Percentiles rank a stretch among this genome's conserved stretches.
These are phyloP conservation scores for Chiloscyllium punctatum DNA, from an alignment of 2,797 vertebrate species.

Conservation along the genomic window DNA sequence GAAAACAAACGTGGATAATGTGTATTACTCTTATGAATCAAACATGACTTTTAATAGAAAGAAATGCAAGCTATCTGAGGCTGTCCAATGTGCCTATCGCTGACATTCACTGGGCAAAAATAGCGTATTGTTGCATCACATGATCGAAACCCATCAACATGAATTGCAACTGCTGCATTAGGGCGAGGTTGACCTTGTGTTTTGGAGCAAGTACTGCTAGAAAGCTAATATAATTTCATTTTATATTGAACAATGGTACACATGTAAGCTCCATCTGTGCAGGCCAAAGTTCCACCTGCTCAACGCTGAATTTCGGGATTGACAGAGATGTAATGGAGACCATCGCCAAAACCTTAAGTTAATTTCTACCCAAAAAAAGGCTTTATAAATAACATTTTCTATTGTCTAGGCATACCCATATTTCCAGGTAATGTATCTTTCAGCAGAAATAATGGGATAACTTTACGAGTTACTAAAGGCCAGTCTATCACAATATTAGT, in stretches of 20 bases:
- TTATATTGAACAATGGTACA: background rate
- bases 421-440: background rate
- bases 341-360: background rate
- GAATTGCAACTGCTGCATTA: background rate
- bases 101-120: background rate
- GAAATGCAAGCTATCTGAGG: background rate
- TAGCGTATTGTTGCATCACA: background rate
- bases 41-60: background rate
- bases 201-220: background rate
- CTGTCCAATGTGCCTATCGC: background rate
- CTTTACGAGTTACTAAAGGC: background rate
- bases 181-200: background rate
- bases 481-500: no score
- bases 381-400: background rate
- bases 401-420: background rate
- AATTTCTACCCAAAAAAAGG: no score
- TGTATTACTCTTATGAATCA: background rate
- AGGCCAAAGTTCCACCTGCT: background rate
- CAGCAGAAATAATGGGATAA: background rate
- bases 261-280: background rate
- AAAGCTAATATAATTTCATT: background rate
- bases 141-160: background rate
- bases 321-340: background rate
- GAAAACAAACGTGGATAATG: background rate
- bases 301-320: background rate